Base-by-base conservation (phyloP, 2,888 invertebrate genomes). In the Cylloceria caligata region DNA sequence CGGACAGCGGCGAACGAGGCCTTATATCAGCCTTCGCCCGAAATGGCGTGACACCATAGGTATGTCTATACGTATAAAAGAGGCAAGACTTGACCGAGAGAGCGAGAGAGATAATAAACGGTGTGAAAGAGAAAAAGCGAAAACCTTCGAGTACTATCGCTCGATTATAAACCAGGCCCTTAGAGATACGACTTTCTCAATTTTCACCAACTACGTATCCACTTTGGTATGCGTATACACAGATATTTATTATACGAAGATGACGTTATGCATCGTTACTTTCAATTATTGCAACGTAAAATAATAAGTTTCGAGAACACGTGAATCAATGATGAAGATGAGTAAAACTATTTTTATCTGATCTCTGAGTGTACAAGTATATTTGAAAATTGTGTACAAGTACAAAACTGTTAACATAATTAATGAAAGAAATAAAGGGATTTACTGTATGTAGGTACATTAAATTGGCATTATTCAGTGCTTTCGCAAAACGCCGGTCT, bases 21-120 rank as follows among this genome's bases (percentile, higher is more conserved):
- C 89, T 90, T 88, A 89, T 84, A 88, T 87, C 88, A 88, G 87
- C 88, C 89, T 89, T 90, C 84, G 88, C 89, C 90, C 89, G 88
- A 89, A 90, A 90, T 89, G 89, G 90, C 85, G 85, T 45, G 81
- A 84, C 87, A 86, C 74, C 85, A 85, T 86, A 82, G 84, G 83
- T 84, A 77, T 81, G 60, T 67, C 34, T 72, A 42, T 76, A 60
- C 60, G 75, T 64, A 21, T 76, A 21, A 60, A 60, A 13, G n/a
- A 52, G 71, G 27, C 27, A 55, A 68, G 13, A 72, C 67, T 80
- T 39, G 6, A 49, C 39, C 62, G 67, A 60, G 52, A 42, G 21
- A 42, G 21, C 55, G 7, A 11, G 52, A 55, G 16, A 55, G 36
- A 67, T 2, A 16, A 42, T 30, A 19, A 57, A 36, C 39, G 11